Conservation (phyloP, 2,113 vertebrate species). For the Nansenia antarctica region DNA sequence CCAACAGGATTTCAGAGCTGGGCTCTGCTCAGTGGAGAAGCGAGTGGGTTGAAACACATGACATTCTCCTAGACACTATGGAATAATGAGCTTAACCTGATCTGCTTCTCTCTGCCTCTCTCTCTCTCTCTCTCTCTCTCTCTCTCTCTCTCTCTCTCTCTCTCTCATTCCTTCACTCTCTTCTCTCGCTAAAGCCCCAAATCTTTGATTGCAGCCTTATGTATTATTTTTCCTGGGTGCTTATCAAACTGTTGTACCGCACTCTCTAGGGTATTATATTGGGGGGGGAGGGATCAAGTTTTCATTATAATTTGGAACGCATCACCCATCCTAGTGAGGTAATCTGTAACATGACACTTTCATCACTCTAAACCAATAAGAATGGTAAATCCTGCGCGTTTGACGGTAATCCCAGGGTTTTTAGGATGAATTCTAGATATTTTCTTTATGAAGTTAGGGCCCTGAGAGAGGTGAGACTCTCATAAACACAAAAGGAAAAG, state of each 20-base stretch:
- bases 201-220: constrained; percentile 60
- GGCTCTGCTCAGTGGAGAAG: not conserved
- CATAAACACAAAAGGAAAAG: constrained; percentile 13
- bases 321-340: constrained; percentile 36
- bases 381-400: constrained; percentile 26
- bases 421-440: constrained; percentile 35
- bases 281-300: constrained; percentile 29
- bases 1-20: not conserved
- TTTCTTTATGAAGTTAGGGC: constrained; percentile 30
- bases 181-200: constrained; percentile 52
- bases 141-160: constrained; percentile 40
- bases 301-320: constrained; percentile 46
- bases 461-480: constrained; percentile 36
- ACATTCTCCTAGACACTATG: constrained; percentile 25
- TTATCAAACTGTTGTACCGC: constrained; percentile 39
- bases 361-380: constrained; percentile 46
- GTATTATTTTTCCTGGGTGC: constrained; percentile 31
- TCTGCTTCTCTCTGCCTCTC: constrained; percentile 32
- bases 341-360: constrained; percentile 49
- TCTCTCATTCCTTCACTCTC: constrained; percentile 36
- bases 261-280: constrained; percentile 46
- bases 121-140: constrained; percentile 24
- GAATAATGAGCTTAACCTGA: constrained; percentile 62
- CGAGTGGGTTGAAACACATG: constrained; percentile 31
- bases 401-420: constrained; percentile 37